Evolutionary conservation across 2,888 invertebrate genomes (phyloP).

Genomic region (Onchidella celtica): DNA sequence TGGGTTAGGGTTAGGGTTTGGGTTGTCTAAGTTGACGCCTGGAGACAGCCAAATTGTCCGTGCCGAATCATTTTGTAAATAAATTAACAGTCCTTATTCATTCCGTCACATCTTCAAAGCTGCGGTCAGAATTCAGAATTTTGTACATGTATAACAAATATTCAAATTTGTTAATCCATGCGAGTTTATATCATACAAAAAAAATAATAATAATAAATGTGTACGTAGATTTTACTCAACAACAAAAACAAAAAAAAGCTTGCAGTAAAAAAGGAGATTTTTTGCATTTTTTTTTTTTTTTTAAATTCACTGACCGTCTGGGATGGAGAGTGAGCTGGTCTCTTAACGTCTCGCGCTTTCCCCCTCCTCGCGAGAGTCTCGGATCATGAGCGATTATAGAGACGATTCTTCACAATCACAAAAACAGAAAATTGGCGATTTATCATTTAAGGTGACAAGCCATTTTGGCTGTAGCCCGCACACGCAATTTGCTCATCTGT

Average conservation of each 20-base stretch:
- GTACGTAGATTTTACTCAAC: too few species aligned
- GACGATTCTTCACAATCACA: conserved; percentile 46
- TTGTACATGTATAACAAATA: too few species aligned
- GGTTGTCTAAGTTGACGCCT: too few species aligned
- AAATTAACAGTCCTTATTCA: too few species aligned
- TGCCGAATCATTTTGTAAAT: too few species aligned
- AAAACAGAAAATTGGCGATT: conserved; percentile 54
- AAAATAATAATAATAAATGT: too few species aligned
- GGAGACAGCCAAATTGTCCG: too few species aligned
- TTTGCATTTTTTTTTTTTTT: background rate
- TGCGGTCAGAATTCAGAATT: too few species aligned
- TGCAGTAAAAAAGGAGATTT: background rate
- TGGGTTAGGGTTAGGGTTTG: too few species aligned
- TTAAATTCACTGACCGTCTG: background rate
- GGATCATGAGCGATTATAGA: conserved; percentile 48
- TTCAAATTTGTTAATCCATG: too few species aligned
- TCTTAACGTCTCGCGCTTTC: conserved; percentile 33
- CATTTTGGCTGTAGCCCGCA: conserved; percentile 46
- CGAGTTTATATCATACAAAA: too few species aligned
- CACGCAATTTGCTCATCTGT: conserved; percentile 53
- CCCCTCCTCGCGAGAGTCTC: conserved; percentile 37
- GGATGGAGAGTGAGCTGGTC: conserved; percentile 7
- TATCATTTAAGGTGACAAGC: conserved; percentile 53
- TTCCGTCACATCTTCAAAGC: too few species aligned
- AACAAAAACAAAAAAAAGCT: background rate